Conservation (phyloP, 2,797 vertebrate genomes). For the Lithobates pipiens region DNA sequence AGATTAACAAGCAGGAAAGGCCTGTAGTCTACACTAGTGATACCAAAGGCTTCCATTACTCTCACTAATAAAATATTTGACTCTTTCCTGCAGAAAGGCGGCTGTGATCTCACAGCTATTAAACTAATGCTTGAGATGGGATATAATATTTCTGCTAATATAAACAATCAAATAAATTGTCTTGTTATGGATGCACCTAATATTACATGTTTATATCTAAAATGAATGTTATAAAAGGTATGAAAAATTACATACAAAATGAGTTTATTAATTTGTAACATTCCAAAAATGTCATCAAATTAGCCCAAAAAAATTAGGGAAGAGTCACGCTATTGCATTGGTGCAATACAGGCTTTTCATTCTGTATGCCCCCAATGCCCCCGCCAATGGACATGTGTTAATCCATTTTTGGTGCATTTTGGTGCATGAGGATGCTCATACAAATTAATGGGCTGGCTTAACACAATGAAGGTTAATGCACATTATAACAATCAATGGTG, state of each 20-base stretch:
- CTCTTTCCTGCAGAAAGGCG: not conserved
- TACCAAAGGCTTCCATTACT: conserved; percentile 62
- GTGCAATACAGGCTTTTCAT: no score
- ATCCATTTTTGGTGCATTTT: no score
- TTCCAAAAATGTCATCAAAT: not conserved
- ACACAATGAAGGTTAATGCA: no score
- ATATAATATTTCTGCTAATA: not conserved
- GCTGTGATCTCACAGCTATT: conserved; percentile 39
- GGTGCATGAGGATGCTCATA: no score
- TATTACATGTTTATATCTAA: not conserved
- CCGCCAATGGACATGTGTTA: no score
- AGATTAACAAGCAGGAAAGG: conserved; percentile 70
- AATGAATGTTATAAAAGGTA: not conserved
- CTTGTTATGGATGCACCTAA: not conserved
- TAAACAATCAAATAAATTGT: not conserved
- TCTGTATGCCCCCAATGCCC: no score
- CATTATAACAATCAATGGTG: no score
- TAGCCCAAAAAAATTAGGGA: no score
- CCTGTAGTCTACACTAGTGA: conserved; percentile 67
- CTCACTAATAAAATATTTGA: conserved; percentile 45
- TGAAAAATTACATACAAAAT: not conserved
- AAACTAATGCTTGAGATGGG: conserved; percentile 5
- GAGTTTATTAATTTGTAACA: not conserved
- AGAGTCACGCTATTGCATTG: no score
- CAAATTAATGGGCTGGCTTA: no score